Percentiles rank a stretch among this genome's conserved stretches.
These are phyloP conservation scores for Sminthurides aquaticus DNA, from an alignment of 2,888 invertebrate species.

Conservation along the genomic window DNA sequence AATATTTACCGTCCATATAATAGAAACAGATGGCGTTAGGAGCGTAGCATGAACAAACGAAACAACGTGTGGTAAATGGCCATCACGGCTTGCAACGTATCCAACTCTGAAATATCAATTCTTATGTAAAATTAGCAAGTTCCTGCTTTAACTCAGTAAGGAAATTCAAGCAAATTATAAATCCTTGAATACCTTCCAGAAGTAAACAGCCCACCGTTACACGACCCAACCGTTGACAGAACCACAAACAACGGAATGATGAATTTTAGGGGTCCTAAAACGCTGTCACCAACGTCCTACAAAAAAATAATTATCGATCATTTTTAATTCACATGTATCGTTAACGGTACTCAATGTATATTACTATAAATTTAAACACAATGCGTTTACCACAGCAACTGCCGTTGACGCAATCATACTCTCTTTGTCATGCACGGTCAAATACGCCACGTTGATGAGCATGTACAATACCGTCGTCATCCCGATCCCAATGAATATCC, in stretches of 20 bases:
- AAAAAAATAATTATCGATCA: slow-evolving; percentile 1
- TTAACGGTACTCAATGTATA: not conserved
- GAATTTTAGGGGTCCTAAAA: slow-evolving; percentile 79
- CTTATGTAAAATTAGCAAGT: slow-evolving; percentile 3
- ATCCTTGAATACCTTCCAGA: slow-evolving; percentile 34
- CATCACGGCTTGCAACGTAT: slow-evolving; percentile 27
- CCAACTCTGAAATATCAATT: slow-evolving; percentile 16
- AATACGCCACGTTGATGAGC: slow-evolving; percentile 85
- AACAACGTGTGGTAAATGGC: slow-evolving; percentile 22
- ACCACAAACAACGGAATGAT: slow-evolving; percentile 75
- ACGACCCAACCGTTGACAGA: slow-evolving; percentile 85
- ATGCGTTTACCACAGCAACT: slow-evolving; percentile 66
- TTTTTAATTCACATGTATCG: not conserved
- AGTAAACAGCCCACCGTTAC: slow-evolving; percentile 58
- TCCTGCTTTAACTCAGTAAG: not conserved
- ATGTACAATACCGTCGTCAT: slow-evolving; percentile 88
- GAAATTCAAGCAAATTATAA: not conserved
- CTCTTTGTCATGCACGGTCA: slow-evolving; percentile 86
- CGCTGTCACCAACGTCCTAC: slow-evolving; percentile 45
- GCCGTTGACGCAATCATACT: slow-evolving; percentile 88
- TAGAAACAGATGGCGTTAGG: slow-evolving; percentile 23
- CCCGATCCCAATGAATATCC: slow-evolving; percentile 89
- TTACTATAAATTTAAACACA: not conserved
- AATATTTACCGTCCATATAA: slow-evolving; percentile 29
- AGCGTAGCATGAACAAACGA: slow-evolving; percentile 24